Evolutionary conservation across 2,888 invertebrate genomes (phyloP).

Genomic region (Abrostola tripartita): DNA sequence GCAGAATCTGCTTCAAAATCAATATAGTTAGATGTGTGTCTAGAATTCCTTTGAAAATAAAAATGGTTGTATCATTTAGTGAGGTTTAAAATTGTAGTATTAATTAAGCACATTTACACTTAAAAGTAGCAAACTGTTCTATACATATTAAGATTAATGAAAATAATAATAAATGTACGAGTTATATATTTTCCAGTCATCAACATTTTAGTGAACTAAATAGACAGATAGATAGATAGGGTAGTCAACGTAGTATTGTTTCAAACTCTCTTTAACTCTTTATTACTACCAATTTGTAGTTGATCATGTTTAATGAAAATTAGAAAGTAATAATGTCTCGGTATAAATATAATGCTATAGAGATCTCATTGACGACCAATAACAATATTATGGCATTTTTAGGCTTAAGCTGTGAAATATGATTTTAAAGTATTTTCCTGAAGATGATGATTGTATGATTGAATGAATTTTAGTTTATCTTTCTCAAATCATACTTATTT

Average conservation of each 20-base stretch:
- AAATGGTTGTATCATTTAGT: constrained; percentile 76
- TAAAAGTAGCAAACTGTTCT: constrained; percentile 55
- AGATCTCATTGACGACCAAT: constrained; percentile 88
- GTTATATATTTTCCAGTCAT: constrained; percentile 70
- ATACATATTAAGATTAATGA: constrained; percentile 56
- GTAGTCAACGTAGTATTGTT: constrained; percentile 81
- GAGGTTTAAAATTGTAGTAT: constrained; percentile 74
- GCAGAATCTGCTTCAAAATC: constrained; percentile 73
- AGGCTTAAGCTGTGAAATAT: constrained; percentile 80
- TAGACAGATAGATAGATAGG: constrained; percentile 74
- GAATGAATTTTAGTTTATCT: constrained; percentile 64
- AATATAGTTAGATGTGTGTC: constrained; percentile 77
- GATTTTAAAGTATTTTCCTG: constrained; percentile 69
- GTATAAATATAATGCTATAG: constrained; percentile 83
- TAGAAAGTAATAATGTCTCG: constrained; percentile 78
- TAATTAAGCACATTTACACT: constrained; percentile 68
- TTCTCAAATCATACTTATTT: constrained; percentile 68
- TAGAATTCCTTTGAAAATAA: constrained; percentile 68
- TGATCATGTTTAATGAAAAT: constrained; percentile 75
- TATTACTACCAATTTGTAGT: constrained; percentile 78
- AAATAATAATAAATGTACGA: constrained; percentile 59
- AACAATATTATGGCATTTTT: constrained; percentile 87
- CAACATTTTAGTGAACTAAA: constrained; percentile 69
- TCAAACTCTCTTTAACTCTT: constrained; percentile 75
- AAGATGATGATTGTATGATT: constrained; percentile 58